phyloP scores from a whole-genome alignment of 2,888 invertebrate genomes.

The Amiota minor region DNA sequence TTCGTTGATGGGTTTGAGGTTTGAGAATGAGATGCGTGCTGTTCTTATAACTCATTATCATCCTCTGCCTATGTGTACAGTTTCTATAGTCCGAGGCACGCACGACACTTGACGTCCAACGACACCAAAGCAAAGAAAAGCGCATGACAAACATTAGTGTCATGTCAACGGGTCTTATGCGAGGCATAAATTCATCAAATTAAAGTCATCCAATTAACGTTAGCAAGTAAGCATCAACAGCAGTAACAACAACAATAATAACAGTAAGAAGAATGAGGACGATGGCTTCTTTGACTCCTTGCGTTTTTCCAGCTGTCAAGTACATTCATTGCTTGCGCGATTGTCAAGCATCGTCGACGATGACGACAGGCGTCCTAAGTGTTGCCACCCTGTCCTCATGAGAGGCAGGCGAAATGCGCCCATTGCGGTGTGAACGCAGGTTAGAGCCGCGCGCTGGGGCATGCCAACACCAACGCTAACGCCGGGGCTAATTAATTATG shows the following conservation, averaged over 20 bases:
- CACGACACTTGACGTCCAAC: neutral
- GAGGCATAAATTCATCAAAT: conserved; percentile 56
- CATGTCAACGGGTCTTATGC: conserved; percentile 24
- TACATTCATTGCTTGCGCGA: conserved; percentile 11
- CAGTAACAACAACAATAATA: too few relatives aligned
- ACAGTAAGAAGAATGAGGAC: too few relatives aligned
- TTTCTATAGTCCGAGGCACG: too few relatives aligned
- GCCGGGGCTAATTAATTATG: conserved; percentile 59
- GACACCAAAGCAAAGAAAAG: neutral
- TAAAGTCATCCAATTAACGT: conserved; percentile 60
- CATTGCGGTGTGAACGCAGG: conserved; percentile 33
- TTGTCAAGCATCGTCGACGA: conserved; percentile 3
- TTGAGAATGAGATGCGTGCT: too few relatives aligned
- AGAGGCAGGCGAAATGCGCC: neutral
- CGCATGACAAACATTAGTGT: conserved; percentile 26
- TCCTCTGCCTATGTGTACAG: too few relatives aligned
- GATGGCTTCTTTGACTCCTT: neutral
- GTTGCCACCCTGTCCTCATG: too few relatives aligned
- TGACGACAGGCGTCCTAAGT: neutral
- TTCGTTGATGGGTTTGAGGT: too few relatives aligned
- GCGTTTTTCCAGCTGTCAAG: conserved; percentile 53
- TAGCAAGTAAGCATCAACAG: neutral
- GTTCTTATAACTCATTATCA: too few relatives aligned
- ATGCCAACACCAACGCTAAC: conserved; percentile 41
- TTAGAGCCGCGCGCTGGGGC: conserved; percentile 53